A percentile compares a stretch with the other conserved stretches of the same genome.
phyloP scores from a whole-genome alignment of 2,888 invertebrate species.

The Tanytarsus gracilentus region DNA sequence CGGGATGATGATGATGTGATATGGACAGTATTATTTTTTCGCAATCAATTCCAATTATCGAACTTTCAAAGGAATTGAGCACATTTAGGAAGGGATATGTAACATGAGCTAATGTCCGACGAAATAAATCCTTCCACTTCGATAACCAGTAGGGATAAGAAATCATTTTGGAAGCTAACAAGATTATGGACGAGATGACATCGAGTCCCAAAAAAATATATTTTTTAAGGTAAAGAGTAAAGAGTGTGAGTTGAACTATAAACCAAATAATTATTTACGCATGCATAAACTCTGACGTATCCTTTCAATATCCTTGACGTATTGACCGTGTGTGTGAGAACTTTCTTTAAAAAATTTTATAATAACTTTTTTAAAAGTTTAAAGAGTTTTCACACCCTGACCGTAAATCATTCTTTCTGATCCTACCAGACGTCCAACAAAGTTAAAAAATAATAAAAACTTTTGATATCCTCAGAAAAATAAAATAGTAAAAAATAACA shows the following conservation, averaged over 20 bases:
- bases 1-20: not conserved
- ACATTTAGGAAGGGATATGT: not conserved
- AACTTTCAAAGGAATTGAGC: not conserved
- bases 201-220: not conserved
- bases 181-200: constrained; percentile 5
- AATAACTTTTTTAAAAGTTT: too few relatives aligned
- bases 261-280: constrained; percentile 27
- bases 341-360: too few relatives aligned
- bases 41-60: constrained; percentile 10
- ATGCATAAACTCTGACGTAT: constrained; percentile 20
- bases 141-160: not conserved
- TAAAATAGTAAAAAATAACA: too few relatives aligned
- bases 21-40: not conserved
- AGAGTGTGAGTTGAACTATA: constrained; percentile 4
- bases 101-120: constrained; percentile 16
- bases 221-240: too few relatives aligned
- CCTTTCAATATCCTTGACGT: too few relatives aligned
- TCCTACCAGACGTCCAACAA: too few relatives aligned
- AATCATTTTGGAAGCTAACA: constrained; percentile 15
- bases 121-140: constrained; percentile 17
- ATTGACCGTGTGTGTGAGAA: too few relatives aligned
- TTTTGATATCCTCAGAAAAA: too few relatives aligned
- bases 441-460: too few relatives aligned
- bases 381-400: too few relatives aligned
- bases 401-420: too few relatives aligned